These are phyloP conservation scores for Hucho hucho DNA, from an alignment of 2,113 vertebrate species.

Conservation along the genomic window DNA sequence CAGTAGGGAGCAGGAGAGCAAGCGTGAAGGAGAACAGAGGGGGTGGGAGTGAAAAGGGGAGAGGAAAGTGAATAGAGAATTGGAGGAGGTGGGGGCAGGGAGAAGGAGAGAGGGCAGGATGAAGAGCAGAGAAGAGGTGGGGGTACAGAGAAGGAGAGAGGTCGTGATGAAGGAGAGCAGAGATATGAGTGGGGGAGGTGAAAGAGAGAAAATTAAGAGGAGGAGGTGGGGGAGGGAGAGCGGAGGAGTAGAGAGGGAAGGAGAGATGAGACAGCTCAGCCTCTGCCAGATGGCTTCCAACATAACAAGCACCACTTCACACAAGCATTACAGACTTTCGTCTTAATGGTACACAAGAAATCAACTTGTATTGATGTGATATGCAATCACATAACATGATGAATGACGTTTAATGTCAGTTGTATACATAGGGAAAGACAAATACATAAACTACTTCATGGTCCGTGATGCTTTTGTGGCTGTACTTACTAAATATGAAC, in stretches of 20 bases:
- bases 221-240: not conserved
- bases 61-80: too few species aligned
- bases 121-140: too few species aligned
- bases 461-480: not conserved
- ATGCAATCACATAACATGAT: not conserved
- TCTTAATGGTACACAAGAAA: not conserved
- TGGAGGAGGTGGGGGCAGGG: too few species aligned
- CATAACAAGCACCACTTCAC: conserved; percentile 66
- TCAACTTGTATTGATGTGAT: not conserved
- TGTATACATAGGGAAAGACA: not conserved
- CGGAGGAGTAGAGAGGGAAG: not conserved
- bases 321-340: conserved; percentile 37
- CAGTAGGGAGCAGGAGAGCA: not conserved
- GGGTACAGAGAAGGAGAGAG: not conserved
- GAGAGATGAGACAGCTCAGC: conserved; percentile 56
- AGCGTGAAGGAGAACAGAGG: not conserved
- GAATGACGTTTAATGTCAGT: not conserved
- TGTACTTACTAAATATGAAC: conserved; percentile 8
- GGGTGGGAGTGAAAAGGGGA: not conserved
- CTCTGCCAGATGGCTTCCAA: conserved; percentile 73
- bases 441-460: not conserved
- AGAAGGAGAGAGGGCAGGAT: too few species aligned
- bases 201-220: not conserved
- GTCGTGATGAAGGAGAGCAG: not conserved
- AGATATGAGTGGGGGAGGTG: not conserved